Evolutionary conservation across 2,797 vertebrate genomes (phyloP), one percentile per base, ranked within the genome.

Genomic region (Mustela erminea): DNA sequence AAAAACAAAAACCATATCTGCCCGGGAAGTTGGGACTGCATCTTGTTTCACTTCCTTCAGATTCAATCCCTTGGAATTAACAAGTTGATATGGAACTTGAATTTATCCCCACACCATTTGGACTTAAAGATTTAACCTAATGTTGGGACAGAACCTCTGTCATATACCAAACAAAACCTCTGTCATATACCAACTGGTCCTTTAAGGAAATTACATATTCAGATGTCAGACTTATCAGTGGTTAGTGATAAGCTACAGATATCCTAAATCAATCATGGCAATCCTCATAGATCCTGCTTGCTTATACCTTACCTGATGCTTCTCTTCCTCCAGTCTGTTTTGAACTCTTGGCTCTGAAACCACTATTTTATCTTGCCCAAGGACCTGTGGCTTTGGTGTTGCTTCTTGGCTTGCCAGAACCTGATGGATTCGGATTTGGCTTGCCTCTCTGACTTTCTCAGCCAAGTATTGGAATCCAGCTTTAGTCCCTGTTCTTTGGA

Each of bases 11-110:
- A 87, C 43, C 58, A 2, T 21, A 49, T 82, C 54, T 82, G 18
- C 35, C 25, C 32, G 83, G 66, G 81, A 90, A 97, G 56, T 88
- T 78, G 49, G 86, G 80, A 86, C 2, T 92, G 9, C 8, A 80
- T 60, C 52, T 82, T 91, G 21, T 23, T 94, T 60, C 72, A 74
- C 11, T 89, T 83, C 7, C 35, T 8, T 52, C 18, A 77, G 60
- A 70, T 68, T 35, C 18, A 90, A 46, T 41, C 29, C 13, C n/a
- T 70, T 77, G 52, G 14, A 96, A 97, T 75, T 68, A 93, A 84
- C 54, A 78, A 87, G 4, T 74, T 90, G 12, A 54, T 74, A 29
- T 46, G 20, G 35, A 84, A 66, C 10, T 90, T 94, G 35, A 90
- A 90, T 90, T 81, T 62, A 23, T 81, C 35, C 25, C 58, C 23